These are phyloP conservation scores for Drosophila algonquin DNA, from an alignment of 2,888 invertebrate genomes.

Conservation along the genomic window DNA sequence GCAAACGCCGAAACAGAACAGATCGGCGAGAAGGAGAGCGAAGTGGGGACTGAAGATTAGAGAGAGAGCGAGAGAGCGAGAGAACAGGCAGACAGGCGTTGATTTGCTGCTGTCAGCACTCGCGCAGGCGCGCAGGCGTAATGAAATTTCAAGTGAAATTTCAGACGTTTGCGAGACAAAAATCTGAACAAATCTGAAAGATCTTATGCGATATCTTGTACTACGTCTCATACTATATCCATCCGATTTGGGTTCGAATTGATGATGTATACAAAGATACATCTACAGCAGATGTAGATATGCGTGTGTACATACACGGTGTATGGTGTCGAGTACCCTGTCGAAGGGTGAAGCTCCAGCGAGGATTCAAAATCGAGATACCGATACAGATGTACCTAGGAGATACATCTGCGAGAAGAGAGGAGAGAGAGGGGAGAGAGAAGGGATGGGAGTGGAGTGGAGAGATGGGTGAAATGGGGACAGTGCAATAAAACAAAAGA, in stretches of 20 bases:
- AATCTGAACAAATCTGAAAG: not conserved
- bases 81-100: constrained; percentile 11
- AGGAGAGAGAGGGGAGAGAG: too few species aligned
- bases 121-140: constrained; percentile 57
- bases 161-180: constrained; percentile 14
- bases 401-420: not conserved
- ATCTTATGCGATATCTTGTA: not conserved
- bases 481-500: too few species aligned
- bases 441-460: too few species aligned
- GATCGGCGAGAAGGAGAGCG: not conserved
- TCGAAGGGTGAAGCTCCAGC: not conserved
- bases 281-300: too few species aligned
- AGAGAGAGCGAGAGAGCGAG: not conserved
- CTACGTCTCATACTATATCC: not conserved
- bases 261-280: too few species aligned
- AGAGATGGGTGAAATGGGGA: too few species aligned
- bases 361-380: constrained; percentile 39
- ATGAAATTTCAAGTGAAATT: constrained; percentile 51
- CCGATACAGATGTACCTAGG: not conserved
- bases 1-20: not conserved
- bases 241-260: not conserved
- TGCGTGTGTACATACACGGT: too few species aligned
- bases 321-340: not conserved
- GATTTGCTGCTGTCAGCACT: constrained; percentile 57
- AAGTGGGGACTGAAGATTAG: too few species aligned